phyloP scores from a whole-genome alignment of 2,113 vertebrate genomes.

The Nothocercus nigrocapillus region DNA sequence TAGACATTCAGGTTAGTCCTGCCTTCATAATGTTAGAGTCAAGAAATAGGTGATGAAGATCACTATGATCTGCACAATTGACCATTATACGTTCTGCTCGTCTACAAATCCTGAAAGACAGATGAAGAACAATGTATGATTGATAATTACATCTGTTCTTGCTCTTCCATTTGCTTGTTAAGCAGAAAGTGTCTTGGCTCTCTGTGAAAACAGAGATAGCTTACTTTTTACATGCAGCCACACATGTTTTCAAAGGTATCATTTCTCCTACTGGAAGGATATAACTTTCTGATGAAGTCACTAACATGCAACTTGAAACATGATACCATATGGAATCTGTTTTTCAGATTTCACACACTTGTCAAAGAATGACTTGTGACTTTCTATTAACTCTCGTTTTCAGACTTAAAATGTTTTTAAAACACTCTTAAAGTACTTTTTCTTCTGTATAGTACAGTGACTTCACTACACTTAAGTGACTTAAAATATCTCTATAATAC shows the following conservation, averaged over 20 bases:
- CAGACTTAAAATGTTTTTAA: background rate
- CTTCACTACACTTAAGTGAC: background rate
- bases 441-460: background rate
- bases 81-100: background rate
- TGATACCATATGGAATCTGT: constrained; percentile 68
- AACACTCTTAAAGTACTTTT: background rate
- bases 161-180: constrained; percentile 66
- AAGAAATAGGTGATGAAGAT: background rate
- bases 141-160: constrained; percentile 76
- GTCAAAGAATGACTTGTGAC: constrained; percentile 65
- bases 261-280: constrained; percentile 49
- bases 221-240: constrained; percentile 73
- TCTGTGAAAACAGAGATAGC: constrained; percentile 58
- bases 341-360: constrained; percentile 70
- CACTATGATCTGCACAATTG: constrained; percentile 5
- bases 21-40: background rate
- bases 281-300: constrained; percentile 76
- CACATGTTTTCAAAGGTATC: constrained; percentile 57
- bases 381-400: constrained; percentile 47
- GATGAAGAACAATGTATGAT: constrained; percentile 57
- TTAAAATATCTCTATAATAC: background rate
- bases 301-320: constrained; percentile 70
- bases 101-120: constrained; percentile 12
- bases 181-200: constrained; percentile 68
- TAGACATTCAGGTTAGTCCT: constrained; percentile 3